A percentile compares a stretch with the other conserved stretches of the same genome.
Evolutionary conservation across 64 coral and sea anemone genomes (phyloP).

Genomic region (Trachythela sp.): DNA sequence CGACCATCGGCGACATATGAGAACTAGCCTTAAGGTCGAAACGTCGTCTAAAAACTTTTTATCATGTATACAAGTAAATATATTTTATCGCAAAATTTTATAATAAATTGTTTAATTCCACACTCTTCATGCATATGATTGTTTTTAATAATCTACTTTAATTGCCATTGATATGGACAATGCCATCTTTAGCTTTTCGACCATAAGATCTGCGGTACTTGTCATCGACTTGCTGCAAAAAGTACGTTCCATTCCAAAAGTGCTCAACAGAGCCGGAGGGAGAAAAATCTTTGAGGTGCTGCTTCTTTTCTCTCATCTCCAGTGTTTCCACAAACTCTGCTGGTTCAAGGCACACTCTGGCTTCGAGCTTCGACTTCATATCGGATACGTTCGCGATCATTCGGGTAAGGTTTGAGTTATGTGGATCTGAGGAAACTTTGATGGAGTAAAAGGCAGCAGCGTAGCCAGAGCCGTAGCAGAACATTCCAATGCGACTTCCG

Average conservation of each 20-base stretch:
- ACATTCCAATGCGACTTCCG: conserved; percentile 69
- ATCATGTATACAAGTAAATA: too few species aligned
- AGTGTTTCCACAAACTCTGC: conserved; percentile 70
- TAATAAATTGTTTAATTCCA: too few species aligned
- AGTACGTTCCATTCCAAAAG: conserved; percentile 79
- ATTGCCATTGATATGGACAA: neutral
- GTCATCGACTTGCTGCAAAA: conserved; percentile 69
- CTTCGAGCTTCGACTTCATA: conserved; percentile 60
- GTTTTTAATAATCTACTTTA: too few species aligned
- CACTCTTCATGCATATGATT: too few species aligned
- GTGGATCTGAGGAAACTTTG: conserved; percentile 39
- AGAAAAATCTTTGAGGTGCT: conserved; percentile 54
- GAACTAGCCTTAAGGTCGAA: too few species aligned
- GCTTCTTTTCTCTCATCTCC: conserved; percentile 54
- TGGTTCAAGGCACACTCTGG: conserved; percentile 58
- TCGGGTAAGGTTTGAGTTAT: neutral
- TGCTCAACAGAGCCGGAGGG: conserved; percentile 49
- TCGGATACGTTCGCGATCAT: conserved; percentile 48
- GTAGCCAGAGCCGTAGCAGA: conserved; percentile 88
- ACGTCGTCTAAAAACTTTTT: too few species aligned
- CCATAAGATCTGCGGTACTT: conserved; percentile 68
- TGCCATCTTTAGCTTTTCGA: conserved; percentile 27
- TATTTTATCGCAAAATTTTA: too few species aligned
- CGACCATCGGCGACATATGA: too few species aligned
- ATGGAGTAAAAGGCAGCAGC: conserved; percentile 87